Evolutionary conservation across 2,797 vertebrate species (phyloP), one percentile per base, ranked within the genome.

Genomic region (Threskiornis aethiopicus): DNA sequence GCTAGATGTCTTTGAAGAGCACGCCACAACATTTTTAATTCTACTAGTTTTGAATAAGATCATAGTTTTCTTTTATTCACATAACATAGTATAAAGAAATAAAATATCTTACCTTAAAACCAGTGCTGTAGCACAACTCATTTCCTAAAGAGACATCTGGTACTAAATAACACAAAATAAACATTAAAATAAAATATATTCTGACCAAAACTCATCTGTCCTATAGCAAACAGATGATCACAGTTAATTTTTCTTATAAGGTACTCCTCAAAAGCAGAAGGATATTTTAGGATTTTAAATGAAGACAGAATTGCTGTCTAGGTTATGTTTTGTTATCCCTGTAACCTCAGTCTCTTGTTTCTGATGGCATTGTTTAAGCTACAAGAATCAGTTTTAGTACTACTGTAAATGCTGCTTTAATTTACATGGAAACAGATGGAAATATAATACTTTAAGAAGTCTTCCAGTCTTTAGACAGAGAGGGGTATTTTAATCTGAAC

Each of bases 121-220:
- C 31, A 71, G 9, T 61, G n/a, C 13, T 65, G 22, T 51, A 92
- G n/a, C 54, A 82, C 52, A 89, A 86, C 16, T 83, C 13, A 89
- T 95, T 95, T 96, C 28, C 55, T 37, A 51, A 96, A 92, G 82
- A 93, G 46, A 86, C 90, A 87, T 39, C 39, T 92, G 79, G 47
- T 76, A 80, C 18, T 84, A 95, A 93, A 62, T 52, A 91, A 44
- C 22, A 57, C 16, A 46, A 15, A 55, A 54, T 58, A 80, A 94
- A 94, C n/a, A 77, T 73, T 9, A 58, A 84, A 84, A 88, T 79
- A 7, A 92, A 84, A 82, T 72, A 44, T 41, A 64, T 87, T 73
- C 67, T 64, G 67, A 49, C 4, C 5, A 75, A 81, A 79, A 57
- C 51, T 87, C 41, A 57, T 46, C n/a, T 66, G 9, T 49, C 46